Base-by-base conservation (phyloP, 2,888 invertebrate genomes). In the Allophyes oxyacanthae region DNA sequence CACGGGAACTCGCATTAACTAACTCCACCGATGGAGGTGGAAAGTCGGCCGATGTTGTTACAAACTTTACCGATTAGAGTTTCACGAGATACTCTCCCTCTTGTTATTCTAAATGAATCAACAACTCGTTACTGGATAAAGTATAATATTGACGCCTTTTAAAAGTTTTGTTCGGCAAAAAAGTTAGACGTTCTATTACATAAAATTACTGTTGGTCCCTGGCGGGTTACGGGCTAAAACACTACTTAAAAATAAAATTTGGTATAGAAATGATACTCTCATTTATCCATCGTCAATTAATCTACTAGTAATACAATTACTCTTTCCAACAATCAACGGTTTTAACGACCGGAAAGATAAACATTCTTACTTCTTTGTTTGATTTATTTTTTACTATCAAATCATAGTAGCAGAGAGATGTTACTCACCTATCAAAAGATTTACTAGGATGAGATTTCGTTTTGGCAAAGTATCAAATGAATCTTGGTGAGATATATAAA, bases 61-160 rank as follows among this genome's bases (percentile, higher is more conserved):
- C 88, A 82, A 93, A 94, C 90, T 93, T 93, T 89, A 83, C 79
- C 90, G 90, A 94, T 93, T 92, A 92, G 78, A 86, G 82, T 85
- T 85, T 72, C 82, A 79, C 73, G 79, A 75, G 85, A 80, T 82
- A 85, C 85, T 85, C 82, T 82, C 81, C 73, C 83, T 83, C 83
- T 84, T 84, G 82, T 84, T 83, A 81, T 84, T 82, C 79, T 85
- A 84, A 88, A 90, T 87, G 81, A 87, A 88, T 86, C 84, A 85
- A 85, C 82, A 81, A 82, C 77, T 82, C 70, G 75, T 77, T 76
- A 75, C 73, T 73, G 60, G 56, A 51, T 77, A 71, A 77, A 68
- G 72, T 54, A 50, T 44, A 57, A 76, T 69, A 75, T 76, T 73
- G 71, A 57, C 32, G 38, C 41, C 41, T 53, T 50, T 10, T 57